Evolutionary conservation across 2,888 invertebrate genomes (phyloP).

Genomic region (Tineola bisselliella): DNA sequence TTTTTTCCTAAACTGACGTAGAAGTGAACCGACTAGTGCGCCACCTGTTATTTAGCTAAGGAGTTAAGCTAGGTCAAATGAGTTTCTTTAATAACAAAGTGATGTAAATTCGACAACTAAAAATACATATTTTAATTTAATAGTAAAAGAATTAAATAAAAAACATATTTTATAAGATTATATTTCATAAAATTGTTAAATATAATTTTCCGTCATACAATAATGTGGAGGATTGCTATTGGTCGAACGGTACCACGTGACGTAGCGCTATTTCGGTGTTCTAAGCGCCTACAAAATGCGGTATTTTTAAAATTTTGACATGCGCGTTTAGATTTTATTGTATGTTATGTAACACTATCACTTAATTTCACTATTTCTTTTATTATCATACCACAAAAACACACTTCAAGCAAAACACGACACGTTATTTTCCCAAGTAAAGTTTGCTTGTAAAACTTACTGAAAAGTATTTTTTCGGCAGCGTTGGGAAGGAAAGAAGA

Average conservation of each 20-base stretch:
- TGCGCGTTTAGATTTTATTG: conserved; percentile 33
- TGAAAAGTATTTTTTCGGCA: conserved; percentile 59
- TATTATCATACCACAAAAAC: conserved; percentile 35
- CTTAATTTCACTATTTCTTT: conserved; percentile 43
- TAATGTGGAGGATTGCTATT: conserved; percentile 65
- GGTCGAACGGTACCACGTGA: conserved; percentile 63
- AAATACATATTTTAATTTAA: neutral
- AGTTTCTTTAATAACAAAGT: conserved; percentile 21
- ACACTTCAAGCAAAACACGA: conserved; percentile 43
- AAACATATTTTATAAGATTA: neutral
- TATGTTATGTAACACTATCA: conserved; percentile 63
- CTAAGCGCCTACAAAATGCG: conserved; percentile 64
- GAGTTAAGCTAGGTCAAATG: conserved; percentile 25
- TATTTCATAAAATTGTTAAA: conserved; percentile 10
- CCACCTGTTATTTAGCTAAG: conserved; percentile 18
- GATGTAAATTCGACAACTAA: neutral
- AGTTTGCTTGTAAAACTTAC: conserved; percentile 42
- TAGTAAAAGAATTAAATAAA: conserved; percentile 13
- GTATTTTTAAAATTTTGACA: conserved; percentile 65
- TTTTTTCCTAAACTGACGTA: conserved; percentile 60
- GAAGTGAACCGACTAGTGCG: conserved; percentile 25
- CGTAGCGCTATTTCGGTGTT: conserved; percentile 56
- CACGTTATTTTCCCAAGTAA: conserved; percentile 38
- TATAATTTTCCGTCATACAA: conserved; percentile 24
- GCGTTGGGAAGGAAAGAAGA: conserved; percentile 69